Conservation (phyloP, 2,797 vertebrate species). For the Pangasius djambal region DNA sequence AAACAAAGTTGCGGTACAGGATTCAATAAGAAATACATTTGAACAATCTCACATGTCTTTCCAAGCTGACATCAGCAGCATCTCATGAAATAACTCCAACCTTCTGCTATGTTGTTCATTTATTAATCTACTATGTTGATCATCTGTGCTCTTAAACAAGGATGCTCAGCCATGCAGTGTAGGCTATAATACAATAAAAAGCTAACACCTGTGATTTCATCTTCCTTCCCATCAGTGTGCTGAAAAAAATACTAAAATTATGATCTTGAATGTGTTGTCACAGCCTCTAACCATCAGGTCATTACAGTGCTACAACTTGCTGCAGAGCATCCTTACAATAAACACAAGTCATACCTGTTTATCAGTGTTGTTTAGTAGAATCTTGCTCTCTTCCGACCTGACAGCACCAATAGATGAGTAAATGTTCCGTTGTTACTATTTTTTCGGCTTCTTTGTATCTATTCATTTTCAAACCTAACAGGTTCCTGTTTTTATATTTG, state of each 20-base stretch:
- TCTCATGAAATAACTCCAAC: background rate
- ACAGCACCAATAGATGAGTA: background rate
- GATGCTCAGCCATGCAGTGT: background rate
- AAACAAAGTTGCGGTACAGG: constrained; percentile 32
- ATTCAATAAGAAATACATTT: background rate
- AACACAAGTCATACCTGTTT: constrained; percentile 64
- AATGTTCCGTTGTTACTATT: background rate
- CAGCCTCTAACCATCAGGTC: background rate
- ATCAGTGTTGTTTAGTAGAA: constrained; percentile 48
- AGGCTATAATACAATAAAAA: background rate
- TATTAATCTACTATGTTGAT: background rate
- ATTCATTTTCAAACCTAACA: constrained; percentile 59
- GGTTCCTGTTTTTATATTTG: constrained; percentile 71
- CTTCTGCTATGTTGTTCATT: background rate
- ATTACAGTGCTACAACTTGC: constrained; percentile 28
- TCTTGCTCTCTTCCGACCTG: constrained; percentile 28
- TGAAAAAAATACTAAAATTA: background rate
- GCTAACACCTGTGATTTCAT: background rate
- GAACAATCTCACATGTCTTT: background rate
- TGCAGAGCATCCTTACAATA: constrained; percentile 65
- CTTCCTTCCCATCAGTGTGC: background rate
- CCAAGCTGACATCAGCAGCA: background rate
- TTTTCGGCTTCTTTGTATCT: constrained; percentile 45
- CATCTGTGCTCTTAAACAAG: background rate
- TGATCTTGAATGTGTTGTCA: background rate